A percentile compares a stretch with the other conserved stretches of the same genome.
Conservation (phyloP, 1,140 invertebrate genomes). For the Calycopis cecrops region DNA sequence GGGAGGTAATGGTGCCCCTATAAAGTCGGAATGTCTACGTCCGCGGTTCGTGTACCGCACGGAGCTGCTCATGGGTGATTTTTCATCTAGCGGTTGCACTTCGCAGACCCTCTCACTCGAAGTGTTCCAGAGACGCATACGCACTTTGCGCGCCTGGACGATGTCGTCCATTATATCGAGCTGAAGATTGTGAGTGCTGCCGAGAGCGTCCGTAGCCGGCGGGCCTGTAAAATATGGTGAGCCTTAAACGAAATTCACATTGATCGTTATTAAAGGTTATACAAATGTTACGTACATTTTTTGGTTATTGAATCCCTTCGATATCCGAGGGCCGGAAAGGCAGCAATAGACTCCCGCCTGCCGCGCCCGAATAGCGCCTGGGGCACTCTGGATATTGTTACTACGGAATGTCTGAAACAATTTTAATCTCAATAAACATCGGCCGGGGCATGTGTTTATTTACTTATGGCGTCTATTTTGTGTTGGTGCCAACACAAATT, state of each 20-base stretch:
- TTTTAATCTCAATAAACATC: conserved; percentile 13
- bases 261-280: background rate
- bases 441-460: conserved; percentile 8
- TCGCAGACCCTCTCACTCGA: conserved; percentile 87
- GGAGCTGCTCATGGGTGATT: conserved; percentile 61
- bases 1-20: conserved; percentile 73
- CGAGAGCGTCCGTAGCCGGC: conserved; percentile 80
- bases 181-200: conserved; percentile 87
- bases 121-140: conserved; percentile 88
- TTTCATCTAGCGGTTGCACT: conserved; percentile 83
- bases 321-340: conserved; percentile 76
- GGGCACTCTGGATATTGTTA: conserved; percentile 87
- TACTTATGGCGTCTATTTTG: background rate
- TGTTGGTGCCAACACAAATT: too few relatives aligned
- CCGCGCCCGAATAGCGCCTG: conserved; percentile 83
- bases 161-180: conserved; percentile 92
- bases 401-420: conserved; percentile 83
- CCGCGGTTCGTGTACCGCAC: conserved; percentile 75
- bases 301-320: conserved; percentile 57
- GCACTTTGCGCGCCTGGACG: conserved; percentile 85
- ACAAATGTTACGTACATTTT: conserved; percentile 44
- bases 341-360: conserved; percentile 86
- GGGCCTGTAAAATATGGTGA: conserved; percentile 66
- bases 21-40: conserved; percentile 84
- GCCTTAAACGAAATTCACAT: background rate